A percentile compares a stretch with the other conserved stretches of the same genome.
Conservation (phyloP, 1,140 invertebrate species). For the Lepidostoma basale region DNA sequence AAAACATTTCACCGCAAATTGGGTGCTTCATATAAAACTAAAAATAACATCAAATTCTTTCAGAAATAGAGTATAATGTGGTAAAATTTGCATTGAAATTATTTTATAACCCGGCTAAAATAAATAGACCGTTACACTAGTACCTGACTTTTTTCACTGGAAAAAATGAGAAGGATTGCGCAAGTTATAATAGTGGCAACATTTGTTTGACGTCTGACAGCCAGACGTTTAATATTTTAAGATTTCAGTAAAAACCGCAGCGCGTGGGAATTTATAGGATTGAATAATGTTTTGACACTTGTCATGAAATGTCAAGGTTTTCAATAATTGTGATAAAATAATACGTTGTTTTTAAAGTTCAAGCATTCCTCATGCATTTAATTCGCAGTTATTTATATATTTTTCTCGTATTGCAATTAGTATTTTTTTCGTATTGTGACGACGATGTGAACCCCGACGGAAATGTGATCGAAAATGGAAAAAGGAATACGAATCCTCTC, state of each 20-base stretch:
- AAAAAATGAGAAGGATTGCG: too few relatives aligned
- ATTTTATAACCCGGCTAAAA: too few relatives aligned
- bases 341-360: background rate
- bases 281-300: slow-evolving; percentile 37
- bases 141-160: too few relatives aligned
- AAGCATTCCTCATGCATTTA: slow-evolving; percentile 34
- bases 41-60: too few relatives aligned
- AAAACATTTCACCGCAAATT: too few relatives aligned
- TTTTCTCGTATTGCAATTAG: background rate
- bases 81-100: too few relatives aligned
- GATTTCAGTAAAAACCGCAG: slow-evolving; percentile 17
- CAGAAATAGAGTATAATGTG: too few relatives aligned
- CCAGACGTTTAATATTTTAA: too few relatives aligned
- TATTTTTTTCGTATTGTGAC: background rate
- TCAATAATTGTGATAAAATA: background rate
- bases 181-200: background rate
- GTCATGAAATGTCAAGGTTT: slow-evolving; percentile 13
- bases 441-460: background rate
- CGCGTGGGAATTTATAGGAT: background rate
- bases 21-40: too few relatives aligned
- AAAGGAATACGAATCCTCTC: background rate
- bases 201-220: background rate
- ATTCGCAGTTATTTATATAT: background rate
- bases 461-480: background rate
- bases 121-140: too few relatives aligned